A percentile compares a stretch with the other conserved stretches of the same genome.
Conservation (phyloP, 1,140 invertebrate species). For the Panagrolaimus sp. region DNA sequence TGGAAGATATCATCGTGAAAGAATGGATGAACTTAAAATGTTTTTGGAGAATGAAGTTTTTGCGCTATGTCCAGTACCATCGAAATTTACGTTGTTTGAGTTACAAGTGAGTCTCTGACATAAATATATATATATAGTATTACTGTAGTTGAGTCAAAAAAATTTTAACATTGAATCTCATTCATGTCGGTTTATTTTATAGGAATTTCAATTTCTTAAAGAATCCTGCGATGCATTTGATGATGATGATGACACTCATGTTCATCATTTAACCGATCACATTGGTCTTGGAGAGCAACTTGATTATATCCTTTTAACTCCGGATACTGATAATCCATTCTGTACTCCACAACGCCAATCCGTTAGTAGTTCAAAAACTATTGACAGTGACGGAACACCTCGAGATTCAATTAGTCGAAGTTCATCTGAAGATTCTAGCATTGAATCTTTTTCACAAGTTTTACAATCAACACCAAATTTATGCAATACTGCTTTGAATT, state of each 20-base stretch:
- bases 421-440: neutral
- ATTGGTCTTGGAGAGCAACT: slow-evolving; percentile 11
- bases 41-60: slow-evolving; percentile 96
- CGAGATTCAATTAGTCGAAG: neutral
- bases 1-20: slow-evolving; percentile 44
- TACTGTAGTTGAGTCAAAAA: too few relatives aligned
- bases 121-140: too few relatives aligned
- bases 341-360: slow-evolving; percentile 16
- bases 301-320: slow-evolving; percentile 26
- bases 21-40: slow-evolving; percentile 81
- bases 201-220: slow-evolving; percentile 64
- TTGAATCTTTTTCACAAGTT: neutral
- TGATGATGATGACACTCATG: slow-evolving; percentile 29
- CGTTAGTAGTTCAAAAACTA: slow-evolving; percentile 17
- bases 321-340: slow-evolving; percentile 37
- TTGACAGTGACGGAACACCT: slow-evolving; percentile 12
- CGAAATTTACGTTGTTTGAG: slow-evolving; percentile 76
- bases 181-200: too few relatives aligned
- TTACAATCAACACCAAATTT: slow-evolving; percentile 64
- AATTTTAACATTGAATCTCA: too few relatives aligned
- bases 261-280: slow-evolving; percentile 2
- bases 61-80: slow-evolving; percentile 83
- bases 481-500: slow-evolving; percentile 86
- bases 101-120: slow-evolving; percentile 61
- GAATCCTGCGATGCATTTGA: slow-evolving; percentile 67